Conservation (phyloP, 2,797 vertebrate species). For the Decapterus maruadsi region DNA sequence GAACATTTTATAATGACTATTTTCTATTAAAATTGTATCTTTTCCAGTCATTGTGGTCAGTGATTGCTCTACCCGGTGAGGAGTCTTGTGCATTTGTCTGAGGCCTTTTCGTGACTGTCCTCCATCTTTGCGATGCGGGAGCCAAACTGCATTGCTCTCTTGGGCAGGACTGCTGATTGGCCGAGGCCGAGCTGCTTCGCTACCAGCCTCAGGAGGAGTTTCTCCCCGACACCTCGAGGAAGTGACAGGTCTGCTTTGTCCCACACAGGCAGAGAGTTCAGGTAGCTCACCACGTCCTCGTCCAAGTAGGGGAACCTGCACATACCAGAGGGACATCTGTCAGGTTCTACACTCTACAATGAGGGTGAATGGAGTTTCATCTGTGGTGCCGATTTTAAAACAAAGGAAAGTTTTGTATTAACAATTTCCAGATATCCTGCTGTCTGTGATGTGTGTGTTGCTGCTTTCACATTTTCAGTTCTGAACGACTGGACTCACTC, state of each 20-base stretch:
- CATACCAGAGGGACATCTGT: not conserved
- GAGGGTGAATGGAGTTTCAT: not conserved
- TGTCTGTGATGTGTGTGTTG: too few relatives aligned
- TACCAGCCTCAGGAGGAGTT: conserved; percentile 90
- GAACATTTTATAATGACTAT: not conserved
- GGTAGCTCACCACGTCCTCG: conserved; percentile 93
- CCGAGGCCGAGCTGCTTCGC: conserved; percentile 88
- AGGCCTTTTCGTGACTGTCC: conserved; percentile 89
- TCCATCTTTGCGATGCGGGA: conserved; percentile 97
- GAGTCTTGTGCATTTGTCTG: conserved; percentile 91
- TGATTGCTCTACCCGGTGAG: conserved; percentile 59
- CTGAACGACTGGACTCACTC: not conserved
- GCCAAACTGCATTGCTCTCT: conserved; percentile 97
- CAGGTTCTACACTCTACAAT: not conserved
- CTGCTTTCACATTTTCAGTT: not conserved
- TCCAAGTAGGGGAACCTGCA: conserved; percentile 96
- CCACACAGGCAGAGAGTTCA: conserved; percentile 90
- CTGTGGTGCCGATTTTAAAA: not conserved
- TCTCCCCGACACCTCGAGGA: conserved; percentile 93
- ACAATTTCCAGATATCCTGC: not conserved
- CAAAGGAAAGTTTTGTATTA: not conserved
- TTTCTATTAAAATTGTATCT: conserved; percentile 39
- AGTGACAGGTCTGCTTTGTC: conserved; percentile 91
- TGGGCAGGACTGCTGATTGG: conserved; percentile 88
- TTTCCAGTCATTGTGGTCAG: not conserved